phyloP scores from a whole-genome alignment of 2,888 invertebrate species.

The Noctua pronuba region DNA sequence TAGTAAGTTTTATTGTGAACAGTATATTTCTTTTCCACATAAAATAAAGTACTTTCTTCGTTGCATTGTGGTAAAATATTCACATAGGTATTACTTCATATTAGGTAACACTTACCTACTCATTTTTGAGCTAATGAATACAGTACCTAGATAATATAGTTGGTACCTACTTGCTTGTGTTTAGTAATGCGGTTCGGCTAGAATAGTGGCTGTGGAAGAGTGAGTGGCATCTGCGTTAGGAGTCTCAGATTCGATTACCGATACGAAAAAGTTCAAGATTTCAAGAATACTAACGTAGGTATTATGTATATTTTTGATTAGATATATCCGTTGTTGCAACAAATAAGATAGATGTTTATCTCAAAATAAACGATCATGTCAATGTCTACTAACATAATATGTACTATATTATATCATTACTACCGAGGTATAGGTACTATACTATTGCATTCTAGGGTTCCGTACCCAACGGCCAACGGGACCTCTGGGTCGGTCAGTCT shows the following conservation, averaged over 20 bases:
- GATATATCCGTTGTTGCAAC: background rate
- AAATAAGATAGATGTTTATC: background rate
- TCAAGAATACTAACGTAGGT: too few species aligned
- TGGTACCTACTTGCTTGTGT: too few species aligned
- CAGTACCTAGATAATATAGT: too few species aligned
- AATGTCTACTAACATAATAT: background rate
- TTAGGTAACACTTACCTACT: too few species aligned
- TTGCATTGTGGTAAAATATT: conserved; percentile 9
- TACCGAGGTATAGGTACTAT: background rate
- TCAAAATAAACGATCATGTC: conserved; percentile 6
- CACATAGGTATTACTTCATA: conserved; percentile 2
- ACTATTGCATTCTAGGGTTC: background rate
- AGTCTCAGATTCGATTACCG: background rate
- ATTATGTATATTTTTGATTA: background rate
- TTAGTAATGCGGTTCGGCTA: too few species aligned
- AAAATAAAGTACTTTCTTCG: conserved; percentile 30
- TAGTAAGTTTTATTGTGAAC: conserved; percentile 14
- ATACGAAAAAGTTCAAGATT: background rate
- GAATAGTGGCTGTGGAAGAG: too few species aligned
- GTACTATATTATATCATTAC: background rate
- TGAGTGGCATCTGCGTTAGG: too few species aligned
- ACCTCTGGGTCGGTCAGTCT: background rate
- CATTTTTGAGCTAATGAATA: too few species aligned
- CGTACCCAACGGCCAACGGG: background rate
- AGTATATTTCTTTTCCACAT: conserved; percentile 21